These are phyloP conservation scores for Nothobranchius kuhntae DNA, from an alignment of 2,113 vertebrate species.

Conservation along the genomic window DNA sequence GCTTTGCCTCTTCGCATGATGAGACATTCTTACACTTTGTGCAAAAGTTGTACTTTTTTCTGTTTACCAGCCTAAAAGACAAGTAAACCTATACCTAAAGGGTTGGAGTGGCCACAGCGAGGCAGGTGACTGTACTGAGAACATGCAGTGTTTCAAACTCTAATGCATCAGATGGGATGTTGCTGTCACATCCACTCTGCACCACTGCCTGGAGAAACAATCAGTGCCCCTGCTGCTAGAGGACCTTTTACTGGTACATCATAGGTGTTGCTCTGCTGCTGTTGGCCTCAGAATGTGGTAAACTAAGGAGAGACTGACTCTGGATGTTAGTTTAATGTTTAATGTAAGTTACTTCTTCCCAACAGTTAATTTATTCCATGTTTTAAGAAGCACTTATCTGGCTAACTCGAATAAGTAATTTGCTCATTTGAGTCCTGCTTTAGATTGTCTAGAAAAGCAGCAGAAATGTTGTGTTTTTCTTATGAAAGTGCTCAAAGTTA, in stretches of 20 bases:
- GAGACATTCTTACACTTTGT: not conserved
- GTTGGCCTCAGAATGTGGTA: constrained; percentile 13
- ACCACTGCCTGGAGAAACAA: constrained; percentile 25
- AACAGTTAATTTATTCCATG: too few relatives aligned
- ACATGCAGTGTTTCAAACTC: constrained; percentile 40
- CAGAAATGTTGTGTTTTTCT: too few relatives aligned
- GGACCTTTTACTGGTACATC: constrained; percentile 44
- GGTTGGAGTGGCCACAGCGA: constrained; percentile 14
- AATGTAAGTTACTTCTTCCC: too few relatives aligned
- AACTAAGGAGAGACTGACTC: not conserved
- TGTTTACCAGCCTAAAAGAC: not conserved
- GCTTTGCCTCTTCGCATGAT: not conserved
- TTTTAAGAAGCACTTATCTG: too few relatives aligned
- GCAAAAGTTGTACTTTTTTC: not conserved
- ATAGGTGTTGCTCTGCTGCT: constrained; percentile 18
- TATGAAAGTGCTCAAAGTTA: too few relatives aligned
- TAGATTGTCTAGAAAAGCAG: too few relatives aligned
- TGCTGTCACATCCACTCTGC: constrained; percentile 62
- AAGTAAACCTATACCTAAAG: constrained; percentile 17
- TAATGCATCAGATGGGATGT: constrained; percentile 41
- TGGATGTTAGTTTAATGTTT: not conserved
- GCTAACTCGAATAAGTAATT: too few relatives aligned
- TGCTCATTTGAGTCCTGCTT: too few relatives aligned
- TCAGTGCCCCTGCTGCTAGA: constrained; percentile 8
- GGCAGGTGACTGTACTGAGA: constrained; percentile 38